Conservation (phyloP, 2,113 vertebrate genomes). For the Astur gentilis region DNA sequence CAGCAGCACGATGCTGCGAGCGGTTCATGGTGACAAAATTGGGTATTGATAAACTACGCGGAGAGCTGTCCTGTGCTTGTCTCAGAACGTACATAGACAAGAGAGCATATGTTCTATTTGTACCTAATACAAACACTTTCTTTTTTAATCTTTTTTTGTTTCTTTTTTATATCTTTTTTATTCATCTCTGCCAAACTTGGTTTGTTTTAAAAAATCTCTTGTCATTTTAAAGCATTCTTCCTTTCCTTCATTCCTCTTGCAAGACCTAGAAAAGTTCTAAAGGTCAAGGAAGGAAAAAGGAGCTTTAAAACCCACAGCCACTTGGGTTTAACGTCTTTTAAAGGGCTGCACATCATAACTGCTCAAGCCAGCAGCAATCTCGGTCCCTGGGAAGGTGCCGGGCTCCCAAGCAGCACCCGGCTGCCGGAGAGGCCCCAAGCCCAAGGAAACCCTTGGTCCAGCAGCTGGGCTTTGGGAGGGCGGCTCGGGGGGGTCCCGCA, state of each 20-base stretch:
- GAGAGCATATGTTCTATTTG: fast-evolving
- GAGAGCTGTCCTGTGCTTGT: not conserved
- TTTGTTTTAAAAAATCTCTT: not conserved
- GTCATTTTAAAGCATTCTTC: not conserved
- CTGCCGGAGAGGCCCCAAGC: not conserved
- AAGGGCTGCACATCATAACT: not conserved
- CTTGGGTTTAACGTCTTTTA: not conserved
- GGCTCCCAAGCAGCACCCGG: not conserved
- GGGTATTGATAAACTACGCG: not conserved
- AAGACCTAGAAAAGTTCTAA: not conserved
- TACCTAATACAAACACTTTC: not conserved
- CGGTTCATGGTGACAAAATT: fast-evolving
- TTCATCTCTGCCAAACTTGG: not conserved
- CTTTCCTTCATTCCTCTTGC: not conserved
- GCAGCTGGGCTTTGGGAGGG: not conserved
- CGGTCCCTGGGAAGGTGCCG: not conserved
- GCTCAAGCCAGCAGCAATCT: not conserved
- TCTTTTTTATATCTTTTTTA: not conserved
- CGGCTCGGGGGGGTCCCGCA: not conserved
- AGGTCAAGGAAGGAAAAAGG: not conserved
- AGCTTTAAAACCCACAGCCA: not conserved
- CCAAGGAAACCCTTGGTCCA: not conserved
- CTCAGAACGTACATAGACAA: not conserved
- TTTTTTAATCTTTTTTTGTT: not conserved
- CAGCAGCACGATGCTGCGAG: not conserved